Base-by-base conservation (phyloP, 2,888 invertebrate species). In the Arrhopalites spinosus region DNA sequence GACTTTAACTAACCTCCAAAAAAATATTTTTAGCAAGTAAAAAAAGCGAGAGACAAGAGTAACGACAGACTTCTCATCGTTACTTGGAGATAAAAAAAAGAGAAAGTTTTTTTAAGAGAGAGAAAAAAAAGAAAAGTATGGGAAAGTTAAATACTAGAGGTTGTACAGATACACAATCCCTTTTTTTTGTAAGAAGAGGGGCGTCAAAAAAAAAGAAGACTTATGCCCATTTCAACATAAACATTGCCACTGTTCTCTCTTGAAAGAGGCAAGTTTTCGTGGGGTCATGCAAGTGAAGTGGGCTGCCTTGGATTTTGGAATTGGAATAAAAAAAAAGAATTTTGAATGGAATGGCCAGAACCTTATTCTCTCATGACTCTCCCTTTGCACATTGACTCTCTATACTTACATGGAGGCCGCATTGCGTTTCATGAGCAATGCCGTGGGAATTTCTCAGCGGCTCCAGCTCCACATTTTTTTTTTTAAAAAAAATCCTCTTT, bases 401-500 rank as follows among this genome's bases (percentile, higher is more conserved):
- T 36, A 11, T 36, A 36, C 36, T 11, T 36, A 36, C 3, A 36
- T 7, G 11, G 3, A 36, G 36, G 36, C 36, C 11, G 36, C 36
- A 36, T 36, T 36, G 36, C 36, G 36, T 36, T 36, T 36, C 36
- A 61, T 2, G 63, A 63, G 30, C 15, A 29, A 5, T 25, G 63
- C 63, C 63, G 63, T 63, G 63, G 63, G 63, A 63, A 63, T 63
- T 63, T 63, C 63, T 15, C 27, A 17, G 63, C 63, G 15, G n/a
- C n/a, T n/a, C n/a, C n/a, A n/a, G n/a, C n/a, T n/a, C n/a, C n/a
- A n/a, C n/a, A n/a, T n/a, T n/a, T n/a, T n/a, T n/a, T n/a, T n/a
- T n/a, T n/a, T n/a, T n/a, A n/a, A n/a, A n/a, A n/a, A n/a, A n/a
- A n/a, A n/a, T n/a, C n/a, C n/a, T n/a, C n/a, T n/a, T n/a, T n/a